Percentiles rank a stretch among this genome's conserved stretches.
These are phyloP conservation scores for Cantharis flavilabris DNA, from an alignment of 2,888 invertebrate genomes.

Conservation along the genomic window DNA sequence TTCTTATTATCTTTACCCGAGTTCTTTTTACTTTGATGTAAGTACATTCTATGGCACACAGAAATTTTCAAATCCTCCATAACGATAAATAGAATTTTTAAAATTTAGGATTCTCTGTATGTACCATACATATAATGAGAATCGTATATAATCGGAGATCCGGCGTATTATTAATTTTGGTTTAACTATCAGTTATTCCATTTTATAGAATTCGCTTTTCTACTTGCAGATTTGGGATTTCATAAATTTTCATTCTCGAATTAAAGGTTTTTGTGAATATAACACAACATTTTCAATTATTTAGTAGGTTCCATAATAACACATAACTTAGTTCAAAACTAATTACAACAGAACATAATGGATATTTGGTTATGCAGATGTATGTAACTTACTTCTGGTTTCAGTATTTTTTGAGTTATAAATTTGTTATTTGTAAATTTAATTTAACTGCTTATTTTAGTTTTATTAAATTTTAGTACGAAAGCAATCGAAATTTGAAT, in stretches of 20 bases:
- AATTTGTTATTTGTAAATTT: not conserved
- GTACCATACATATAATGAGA: not conserved
- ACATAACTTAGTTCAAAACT: not conserved
- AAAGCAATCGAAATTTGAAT: not conserved
- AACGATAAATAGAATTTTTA: not conserved
- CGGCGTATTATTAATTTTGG: not conserved
- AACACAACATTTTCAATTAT: not conserved
- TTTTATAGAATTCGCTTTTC: not conserved
- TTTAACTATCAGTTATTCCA: not conserved
- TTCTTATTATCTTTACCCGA: constrained; percentile 9
- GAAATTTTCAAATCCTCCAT: not conserved
- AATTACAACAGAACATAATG: constrained; percentile 2
- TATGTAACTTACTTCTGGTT: not conserved
- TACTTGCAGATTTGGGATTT: not conserved
- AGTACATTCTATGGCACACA: not conserved
- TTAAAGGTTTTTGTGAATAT: not conserved
- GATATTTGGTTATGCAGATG: not conserved
- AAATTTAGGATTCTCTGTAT: not conserved
- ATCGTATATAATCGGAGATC: not conserved
- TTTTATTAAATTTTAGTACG: not conserved
- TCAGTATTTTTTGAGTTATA: not conserved
- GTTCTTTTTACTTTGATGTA: constrained; percentile 18
- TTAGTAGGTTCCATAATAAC: not conserved
- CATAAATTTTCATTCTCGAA: not conserved
- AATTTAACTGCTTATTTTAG: not conserved